Base-by-base conservation (phyloP, 2,888 invertebrate genomes). In the Microdon myrmicae region DNA sequence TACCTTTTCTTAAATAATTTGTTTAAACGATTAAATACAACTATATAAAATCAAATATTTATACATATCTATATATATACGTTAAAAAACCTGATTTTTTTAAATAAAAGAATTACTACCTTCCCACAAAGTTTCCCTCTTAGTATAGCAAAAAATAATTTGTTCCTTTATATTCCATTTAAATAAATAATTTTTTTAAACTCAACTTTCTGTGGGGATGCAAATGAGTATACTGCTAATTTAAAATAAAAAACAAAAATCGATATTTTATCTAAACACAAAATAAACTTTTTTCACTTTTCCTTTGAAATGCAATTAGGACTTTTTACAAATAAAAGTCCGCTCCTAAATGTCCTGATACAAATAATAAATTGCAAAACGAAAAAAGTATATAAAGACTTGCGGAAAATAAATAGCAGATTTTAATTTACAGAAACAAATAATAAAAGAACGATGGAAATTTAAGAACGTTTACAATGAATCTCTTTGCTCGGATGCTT, bases 401-500 rank as follows among this genome's bases (percentile, higher is more conserved):
- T 14, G 10, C 20, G 35, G 8, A 39, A 23, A 38, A 20, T 14
- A 22, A 23, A 38, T 23, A 38, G 13, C 10, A 39, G 4, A 39
- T 8, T 7, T 7, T 22, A 22, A 22, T 8, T 13, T 3, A 20
- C 4, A 39, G 39, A 37, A 61, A 54, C 12, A 35, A 22, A 38
- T 22, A 13, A 14, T 22, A 14, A 39, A 43, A 43, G 19, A 19
- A 49, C 53, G 43, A 59, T 51, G 19, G 43, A 38, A 37, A 51
- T 38, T 19, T 26, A 39, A 35, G 47, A 23, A 37, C 16, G 28
- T 16, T 13, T 12, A 54, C 34, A 56, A 61, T 51, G 43, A 61
- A 56, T 64, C 67, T 69, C 68, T 70, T 73, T 74, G 74, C 73
- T 73, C 74, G 73, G 72, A 71, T 72, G 72, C 73, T 73, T 71